Evolutionary conservation across 2,797 vertebrate species (phyloP).

Genomic region (Aplochiton taeniatus): DNA sequence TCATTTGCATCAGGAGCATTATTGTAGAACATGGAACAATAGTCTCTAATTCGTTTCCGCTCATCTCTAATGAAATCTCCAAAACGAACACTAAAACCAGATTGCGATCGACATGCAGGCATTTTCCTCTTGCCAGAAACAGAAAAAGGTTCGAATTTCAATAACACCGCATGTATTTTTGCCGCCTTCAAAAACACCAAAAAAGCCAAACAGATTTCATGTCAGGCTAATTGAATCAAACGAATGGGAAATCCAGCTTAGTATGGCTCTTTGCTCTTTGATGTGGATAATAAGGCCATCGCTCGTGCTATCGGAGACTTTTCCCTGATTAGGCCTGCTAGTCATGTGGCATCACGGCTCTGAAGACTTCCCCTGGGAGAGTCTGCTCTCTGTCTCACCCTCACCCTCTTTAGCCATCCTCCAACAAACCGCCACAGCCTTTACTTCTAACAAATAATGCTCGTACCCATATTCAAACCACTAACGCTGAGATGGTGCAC

Average conservation of each 20-base stretch:
- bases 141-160: background rate
- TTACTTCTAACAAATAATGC: background rate
- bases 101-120: background rate
- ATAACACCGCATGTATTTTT: conserved; percentile 6
- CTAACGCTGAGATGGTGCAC: background rate
- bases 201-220: conserved; percentile 1
- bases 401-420: background rate
- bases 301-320: background rate
- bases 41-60: background rate
- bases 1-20: conserved; percentile 32
- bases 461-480: background rate
- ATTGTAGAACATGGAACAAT: conserved; percentile 24
- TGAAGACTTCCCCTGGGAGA: background rate
- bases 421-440: too few species aligned
- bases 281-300: conserved; percentile 11
- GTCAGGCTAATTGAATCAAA: conserved; percentile 10
- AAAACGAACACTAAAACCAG: conserved; percentile 2
- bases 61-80: background rate
- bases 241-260: conserved; percentile 1
- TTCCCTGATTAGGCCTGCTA: conserved; percentile 5
- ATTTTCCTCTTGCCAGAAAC: conserved; percentile 8
- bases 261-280: conserved; percentile 7
- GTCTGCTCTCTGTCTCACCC: background rate
- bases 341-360: background rate
- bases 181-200: background rate